A percentile compares a stretch with the other conserved stretches of the same genome.
Conservation (phyloP, 2,888 invertebrate genomes). For the Drosophila paramelanica region DNA sequence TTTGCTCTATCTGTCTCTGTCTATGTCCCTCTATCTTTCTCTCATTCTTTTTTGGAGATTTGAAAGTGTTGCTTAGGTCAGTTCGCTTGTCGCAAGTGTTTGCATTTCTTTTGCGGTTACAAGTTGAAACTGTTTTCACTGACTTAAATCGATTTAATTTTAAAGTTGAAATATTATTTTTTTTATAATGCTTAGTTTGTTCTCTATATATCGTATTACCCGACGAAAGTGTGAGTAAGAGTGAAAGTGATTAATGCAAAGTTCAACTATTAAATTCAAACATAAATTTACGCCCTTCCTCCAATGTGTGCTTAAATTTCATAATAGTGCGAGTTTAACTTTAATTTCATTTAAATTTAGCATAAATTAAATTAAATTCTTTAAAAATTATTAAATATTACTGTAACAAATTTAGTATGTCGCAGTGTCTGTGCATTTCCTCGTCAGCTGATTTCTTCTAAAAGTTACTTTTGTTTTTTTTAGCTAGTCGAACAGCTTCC, state of each 20-base stretch:
- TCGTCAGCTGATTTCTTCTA: no score
- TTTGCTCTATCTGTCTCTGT: constrained; percentile 16
- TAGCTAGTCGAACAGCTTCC: constrained; percentile 56
- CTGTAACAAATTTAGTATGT: no score
- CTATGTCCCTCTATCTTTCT: not conserved
- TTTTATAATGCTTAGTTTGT: not conserved
- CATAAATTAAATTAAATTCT: no score
- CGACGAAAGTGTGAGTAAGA: not conserved
- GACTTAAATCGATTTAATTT: not conserved
- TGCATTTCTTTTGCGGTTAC: constrained; percentile 1
- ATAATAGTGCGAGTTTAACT: no score
- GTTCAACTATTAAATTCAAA: no score
- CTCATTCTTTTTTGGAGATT: not conserved
- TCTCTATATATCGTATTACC: no score
- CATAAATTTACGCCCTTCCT: no score
- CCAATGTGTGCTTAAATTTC: no score
- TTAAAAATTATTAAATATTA: no score
- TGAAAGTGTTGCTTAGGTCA: constrained; percentile 38
- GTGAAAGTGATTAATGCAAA: not conserved
- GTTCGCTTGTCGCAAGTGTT: constrained; percentile 15
- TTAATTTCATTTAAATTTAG: no score
- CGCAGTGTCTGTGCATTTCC: no score
- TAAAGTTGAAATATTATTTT: constrained; percentile 3
- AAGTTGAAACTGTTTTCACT: constrained; percentile 11
- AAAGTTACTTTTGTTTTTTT: constrained; percentile 41